Base-by-base conservation (phyloP, 2,797 vertebrate genomes). In the Pampus argenteus region DNA sequence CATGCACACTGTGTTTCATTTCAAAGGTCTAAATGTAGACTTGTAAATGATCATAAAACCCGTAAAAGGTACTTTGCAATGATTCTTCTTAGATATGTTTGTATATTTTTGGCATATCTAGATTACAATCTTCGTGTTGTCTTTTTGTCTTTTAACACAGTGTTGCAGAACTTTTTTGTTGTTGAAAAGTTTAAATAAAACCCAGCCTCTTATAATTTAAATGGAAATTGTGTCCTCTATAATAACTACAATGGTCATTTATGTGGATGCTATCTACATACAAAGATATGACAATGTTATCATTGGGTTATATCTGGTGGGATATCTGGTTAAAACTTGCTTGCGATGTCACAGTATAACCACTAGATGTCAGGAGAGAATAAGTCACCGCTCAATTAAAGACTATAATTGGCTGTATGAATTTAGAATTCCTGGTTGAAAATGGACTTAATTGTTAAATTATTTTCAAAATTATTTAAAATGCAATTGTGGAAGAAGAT, bases 331-430 rank as follows among this genome's bases (percentile, higher is more conserved):
- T 36, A 47, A 47, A 29, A 6, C 3, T 28, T 49, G 1, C 9
- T 26, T 75, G 85, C 59, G 57, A 81, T 86, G 28, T 45, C 26
- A 58, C 0, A 48, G 3, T 61, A 26, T 11, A 6, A 61, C 59
- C 90, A 74, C 81, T 81, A 91, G 90, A 82, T 89, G 90, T 68
- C 88, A 78, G 71, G 15, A 81, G 49, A 83, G 47, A 81, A 79
- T 76, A 82, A 83, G 29, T 61, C 44, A 86, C 25, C 9, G 14
- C 4, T 20, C 5, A 20, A 15, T 51, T 2, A 2, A 1, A 3
- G 11, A 6, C 3, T 47, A 6, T 18, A 45, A 9, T 28, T 15
- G 17, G 4, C 3, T 14, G 20, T 55, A 18, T 7, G 1, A 4
- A 25, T 29, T 5, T 11, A 7, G 2, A 47, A 20, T 9, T 9